Evolutionary conservation across 1,140 invertebrate genomes (phyloP).

Genomic region (Drosophila parvula): DNA sequence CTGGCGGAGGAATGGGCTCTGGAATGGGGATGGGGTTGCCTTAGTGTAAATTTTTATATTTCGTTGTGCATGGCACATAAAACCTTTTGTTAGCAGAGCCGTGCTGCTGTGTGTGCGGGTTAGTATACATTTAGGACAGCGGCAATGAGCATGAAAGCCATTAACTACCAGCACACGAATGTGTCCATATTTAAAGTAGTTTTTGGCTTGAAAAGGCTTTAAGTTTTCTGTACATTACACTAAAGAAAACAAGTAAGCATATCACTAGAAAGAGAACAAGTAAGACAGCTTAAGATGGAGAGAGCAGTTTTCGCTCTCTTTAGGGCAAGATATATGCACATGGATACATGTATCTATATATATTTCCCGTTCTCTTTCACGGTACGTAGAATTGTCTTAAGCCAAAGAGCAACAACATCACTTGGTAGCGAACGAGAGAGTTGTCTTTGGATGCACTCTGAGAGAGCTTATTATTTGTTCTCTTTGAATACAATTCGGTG

Average conservation of each 20-base stretch:
- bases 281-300: not conserved
- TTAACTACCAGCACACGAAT: conserved; percentile 43
- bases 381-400: too few species aligned
- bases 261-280: not conserved
- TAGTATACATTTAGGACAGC: conserved; percentile 61
- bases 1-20: conserved; percentile 7
- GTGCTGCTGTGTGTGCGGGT: conserved; percentile 14
- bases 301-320: too few species aligned
- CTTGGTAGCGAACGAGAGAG: too few species aligned
- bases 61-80: conserved; percentile 70
- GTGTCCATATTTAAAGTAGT: conserved; percentile 19
- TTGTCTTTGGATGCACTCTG: too few species aligned
- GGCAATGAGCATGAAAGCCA: conserved; percentile 69
- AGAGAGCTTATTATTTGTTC: too few species aligned
- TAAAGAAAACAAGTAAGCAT: not conserved
- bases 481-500: too few species aligned
- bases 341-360: too few species aligned
- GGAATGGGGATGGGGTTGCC: conserved; percentile 1
- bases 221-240: not conserved
- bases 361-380: too few species aligned
- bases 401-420: too few species aligned
- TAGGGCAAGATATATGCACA: too few species aligned
- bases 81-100: conserved; percentile 62
- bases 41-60: conserved; percentile 66
- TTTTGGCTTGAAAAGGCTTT: conserved; percentile 8